A percentile compares a stretch with the other conserved stretches of the same genome.
These are phyloP conservation scores for Toxonevra muliebris DNA, from an alignment of 2,888 invertebrate species.

Conservation along the genomic window DNA sequence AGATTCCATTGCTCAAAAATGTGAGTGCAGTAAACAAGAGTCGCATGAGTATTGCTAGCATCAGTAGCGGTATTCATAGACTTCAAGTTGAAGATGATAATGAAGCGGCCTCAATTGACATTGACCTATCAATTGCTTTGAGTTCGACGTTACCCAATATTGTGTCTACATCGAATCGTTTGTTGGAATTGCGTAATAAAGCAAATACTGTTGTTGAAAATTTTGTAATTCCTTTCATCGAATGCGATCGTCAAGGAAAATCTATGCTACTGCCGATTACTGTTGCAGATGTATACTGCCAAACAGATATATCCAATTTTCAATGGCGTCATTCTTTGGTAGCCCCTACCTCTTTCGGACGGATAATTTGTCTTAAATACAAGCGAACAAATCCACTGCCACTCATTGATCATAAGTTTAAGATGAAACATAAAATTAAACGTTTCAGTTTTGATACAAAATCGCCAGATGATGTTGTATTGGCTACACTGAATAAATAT, in stretches of 20 bases:
- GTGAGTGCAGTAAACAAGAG: background rate
- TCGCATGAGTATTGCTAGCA: background rate
- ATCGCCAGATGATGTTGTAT: constrained; percentile 58
- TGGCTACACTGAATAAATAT: constrained; percentile 51
- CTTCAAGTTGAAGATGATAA: background rate
- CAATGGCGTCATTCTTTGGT: constrained; percentile 29
- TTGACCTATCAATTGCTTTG: constrained; percentile 55
- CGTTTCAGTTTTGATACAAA: constrained; percentile 55
- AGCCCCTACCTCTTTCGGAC: constrained; percentile 45
- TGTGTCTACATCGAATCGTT: constrained; percentile 39
- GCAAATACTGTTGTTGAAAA: constrained; percentile 20
- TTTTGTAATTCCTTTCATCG: constrained; percentile 49
- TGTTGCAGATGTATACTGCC: constrained; percentile 41
- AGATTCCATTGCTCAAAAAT: constrained; percentile 45
- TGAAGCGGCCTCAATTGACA: constrained; percentile 34
- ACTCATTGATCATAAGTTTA: constrained; percentile 43
- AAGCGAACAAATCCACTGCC: constrained; percentile 35
- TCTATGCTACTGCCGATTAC: constrained; percentile 22
- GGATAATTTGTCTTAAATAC: constrained; percentile 42
- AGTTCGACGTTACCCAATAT: constrained; percentile 40
- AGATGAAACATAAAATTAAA: constrained; percentile 46
- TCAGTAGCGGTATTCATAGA: constrained; percentile 10
- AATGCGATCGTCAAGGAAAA: constrained; percentile 44
- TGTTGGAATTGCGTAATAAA: constrained; percentile 7
- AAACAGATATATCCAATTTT: constrained; percentile 38